Evolutionary conservation across 2,113 vertebrate genomes (phyloP).

Genomic region (Percina caprodes): DNA sequence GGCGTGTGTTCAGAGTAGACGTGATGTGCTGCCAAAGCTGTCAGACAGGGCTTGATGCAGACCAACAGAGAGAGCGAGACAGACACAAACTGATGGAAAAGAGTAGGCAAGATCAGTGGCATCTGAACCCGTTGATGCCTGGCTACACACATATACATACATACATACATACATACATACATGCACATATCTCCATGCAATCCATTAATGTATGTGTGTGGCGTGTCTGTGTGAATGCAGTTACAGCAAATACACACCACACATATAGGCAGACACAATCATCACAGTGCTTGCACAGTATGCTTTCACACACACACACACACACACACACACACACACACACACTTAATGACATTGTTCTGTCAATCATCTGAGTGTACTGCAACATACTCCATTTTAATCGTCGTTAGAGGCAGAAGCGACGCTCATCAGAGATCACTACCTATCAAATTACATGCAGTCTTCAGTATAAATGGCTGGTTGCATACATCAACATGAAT

Average conservation of each 20-base stretch:
- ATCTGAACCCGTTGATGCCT: constrained; percentile 59
- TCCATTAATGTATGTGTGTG: constrained; percentile 1
- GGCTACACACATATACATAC: not conserved
- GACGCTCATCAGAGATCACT: constrained; percentile 56
- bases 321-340: not conserved
- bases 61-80: constrained; percentile 17
- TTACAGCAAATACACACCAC: not conserved
- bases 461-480: constrained; percentile 42
- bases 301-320: not conserved
- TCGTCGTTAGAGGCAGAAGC: constrained; percentile 57
- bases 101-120: constrained; percentile 45
- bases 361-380: constrained; percentile 66
- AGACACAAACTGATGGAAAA: constrained; percentile 34
- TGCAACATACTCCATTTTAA: constrained; percentile 53
- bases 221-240: not conserved
- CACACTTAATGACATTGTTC: constrained; percentile 58
- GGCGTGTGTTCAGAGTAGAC: constrained; percentile 69
- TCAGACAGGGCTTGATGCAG: constrained; percentile 60
- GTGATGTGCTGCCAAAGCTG: constrained; percentile 77
- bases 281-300: constrained; percentile 21
- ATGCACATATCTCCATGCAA: constrained; percentile 7
- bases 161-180: not conserved
- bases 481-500: constrained; percentile 47
- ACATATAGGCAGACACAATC: not conserved
- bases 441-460: constrained; percentile 60